Base-by-base conservation (phyloP, 2,797 vertebrate species). In the Pseudomugil tenellus region DNA sequence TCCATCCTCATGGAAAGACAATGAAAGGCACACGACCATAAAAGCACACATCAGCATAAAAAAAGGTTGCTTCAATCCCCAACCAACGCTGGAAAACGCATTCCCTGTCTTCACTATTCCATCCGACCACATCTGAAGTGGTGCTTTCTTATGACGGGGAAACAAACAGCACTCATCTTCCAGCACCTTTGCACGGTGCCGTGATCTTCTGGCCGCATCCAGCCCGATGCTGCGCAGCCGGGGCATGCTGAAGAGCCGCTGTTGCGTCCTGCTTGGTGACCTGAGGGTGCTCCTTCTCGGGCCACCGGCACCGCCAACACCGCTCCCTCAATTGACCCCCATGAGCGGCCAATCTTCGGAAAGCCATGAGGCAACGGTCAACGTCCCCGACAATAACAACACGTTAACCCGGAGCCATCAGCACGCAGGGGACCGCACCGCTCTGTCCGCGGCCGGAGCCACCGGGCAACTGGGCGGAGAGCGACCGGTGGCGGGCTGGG, bases 161-260 rank as follows among this genome's bases (percentile, higher is more conserved):
- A 93, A 91, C 94, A 94, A 91, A 87, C 92, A 88, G 87, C 91
- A 86, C 94, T 94, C 92, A 89, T 89, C 91, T 91, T 86, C 90
- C 90, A 79, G 92, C 84, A 91, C 92, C 90, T 87, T 87, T 83
- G 76, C 90, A 83, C 84, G 93, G 87, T 92, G 89, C 93, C 94
- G 91, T 93, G 81, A 94, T 88, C 90, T 92, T 70, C 74, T 92
- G 90, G 87, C 84, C 92, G 88, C 82, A 94, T 90, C 91, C 94
- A 94, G 88, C 60, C 74, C 55, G 92, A 97, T 96, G 96, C 95
- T 95, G 94, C 94, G 93, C 93, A 92, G 94, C 91, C 95, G 94
- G 94, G 96, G 95, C 86, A 96, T 98, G 95, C 95, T 99, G 94
- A 98, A 98, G 93, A 96, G 96, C 95, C 96, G 96, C 93, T 98